Evolutionary conservation across 2,113 vertebrate genomes (phyloP).

Genomic region (Pungitius pungitius): DNA sequence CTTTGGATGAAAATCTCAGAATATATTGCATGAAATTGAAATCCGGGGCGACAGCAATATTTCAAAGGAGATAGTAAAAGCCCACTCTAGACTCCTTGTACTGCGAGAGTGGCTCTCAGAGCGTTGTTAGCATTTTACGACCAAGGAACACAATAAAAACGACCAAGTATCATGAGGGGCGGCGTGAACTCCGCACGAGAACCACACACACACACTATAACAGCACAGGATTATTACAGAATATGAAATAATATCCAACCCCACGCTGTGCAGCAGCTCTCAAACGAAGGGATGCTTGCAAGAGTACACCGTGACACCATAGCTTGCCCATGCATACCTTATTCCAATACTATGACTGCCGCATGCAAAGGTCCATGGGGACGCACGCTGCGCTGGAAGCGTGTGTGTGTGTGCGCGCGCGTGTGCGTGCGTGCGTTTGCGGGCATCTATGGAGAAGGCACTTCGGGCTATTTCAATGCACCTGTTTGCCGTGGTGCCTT

Average conservation of each 20-base stretch:
- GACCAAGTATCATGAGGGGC: not conserved
- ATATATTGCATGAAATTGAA: slow-evolving; percentile 7
- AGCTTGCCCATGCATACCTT: slow-evolving; percentile 53
- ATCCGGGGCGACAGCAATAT: slow-evolving; percentile 3
- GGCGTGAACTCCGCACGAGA: slow-evolving; percentile 20
- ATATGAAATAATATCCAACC: not conserved
- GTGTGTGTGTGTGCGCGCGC: slow-evolving; percentile 12
- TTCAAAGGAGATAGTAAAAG: not conserved
- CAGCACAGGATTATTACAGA: not conserved
- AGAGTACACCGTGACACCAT: slow-evolving; percentile 35
- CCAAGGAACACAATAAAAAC: not conserved
- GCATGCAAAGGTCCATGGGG: slow-evolving; percentile 53
- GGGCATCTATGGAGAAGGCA: slow-evolving; percentile 43
- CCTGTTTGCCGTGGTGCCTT: slow-evolving; percentile 71
- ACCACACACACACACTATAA: not conserved
- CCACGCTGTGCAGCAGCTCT: slow-evolving; percentile 3
- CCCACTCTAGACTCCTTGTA: not conserved
- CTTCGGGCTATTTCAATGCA: slow-evolving; percentile 59
- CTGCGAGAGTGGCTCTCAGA: not conserved
- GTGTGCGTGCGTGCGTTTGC: not conserved
- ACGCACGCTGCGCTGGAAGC: slow-evolving; percentile 52
- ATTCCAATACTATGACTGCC: slow-evolving; percentile 66
- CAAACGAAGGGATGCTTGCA: slow-evolving; percentile 22
- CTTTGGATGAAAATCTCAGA: not conserved
- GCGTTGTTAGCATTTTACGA: not conserved